Conservation (phyloP, 2,888 invertebrate species). For the Troides oblongomaculatus region DNA sequence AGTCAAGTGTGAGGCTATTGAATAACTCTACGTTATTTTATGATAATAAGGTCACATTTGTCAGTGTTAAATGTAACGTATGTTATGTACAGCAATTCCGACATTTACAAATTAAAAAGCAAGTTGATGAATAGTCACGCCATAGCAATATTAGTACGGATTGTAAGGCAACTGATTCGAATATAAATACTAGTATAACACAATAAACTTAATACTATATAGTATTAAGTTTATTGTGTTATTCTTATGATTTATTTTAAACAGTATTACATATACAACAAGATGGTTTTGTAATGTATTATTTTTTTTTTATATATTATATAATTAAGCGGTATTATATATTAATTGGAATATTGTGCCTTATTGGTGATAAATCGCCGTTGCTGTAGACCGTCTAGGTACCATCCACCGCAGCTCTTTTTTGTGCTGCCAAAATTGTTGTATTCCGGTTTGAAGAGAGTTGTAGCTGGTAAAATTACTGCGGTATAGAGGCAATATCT, state of each 20-base stretch:
- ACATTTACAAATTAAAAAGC: constrained; percentile 25
- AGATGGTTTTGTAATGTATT: no score
- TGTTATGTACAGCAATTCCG: constrained; percentile 17
- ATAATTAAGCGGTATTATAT: no score
- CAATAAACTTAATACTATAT: no score
- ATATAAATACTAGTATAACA: neutral
- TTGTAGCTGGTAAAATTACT: no score
- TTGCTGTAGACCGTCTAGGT: no score
- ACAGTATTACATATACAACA: neutral
- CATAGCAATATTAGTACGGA: constrained; percentile 22
- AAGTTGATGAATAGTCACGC: constrained; percentile 26
- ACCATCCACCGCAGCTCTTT: no score
- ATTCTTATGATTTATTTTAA: neutral
- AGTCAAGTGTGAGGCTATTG: constrained; percentile 13
- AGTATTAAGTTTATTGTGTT: neutral
- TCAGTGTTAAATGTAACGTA: constrained; percentile 20
- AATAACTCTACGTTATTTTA: constrained; percentile 16
- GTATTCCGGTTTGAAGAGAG: no score
- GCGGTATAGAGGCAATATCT: no score
- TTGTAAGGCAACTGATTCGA: neutral
- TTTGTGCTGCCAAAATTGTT: no score
- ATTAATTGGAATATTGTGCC: no score
- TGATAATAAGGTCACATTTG: constrained; percentile 22
- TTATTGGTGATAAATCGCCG: no score
- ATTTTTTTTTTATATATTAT: no score